Percentiles rank a stretch among this genome's conserved stretches.
Conservation (phyloP, 2,113 vertebrate genomes). For the Mobula birostris region DNA sequence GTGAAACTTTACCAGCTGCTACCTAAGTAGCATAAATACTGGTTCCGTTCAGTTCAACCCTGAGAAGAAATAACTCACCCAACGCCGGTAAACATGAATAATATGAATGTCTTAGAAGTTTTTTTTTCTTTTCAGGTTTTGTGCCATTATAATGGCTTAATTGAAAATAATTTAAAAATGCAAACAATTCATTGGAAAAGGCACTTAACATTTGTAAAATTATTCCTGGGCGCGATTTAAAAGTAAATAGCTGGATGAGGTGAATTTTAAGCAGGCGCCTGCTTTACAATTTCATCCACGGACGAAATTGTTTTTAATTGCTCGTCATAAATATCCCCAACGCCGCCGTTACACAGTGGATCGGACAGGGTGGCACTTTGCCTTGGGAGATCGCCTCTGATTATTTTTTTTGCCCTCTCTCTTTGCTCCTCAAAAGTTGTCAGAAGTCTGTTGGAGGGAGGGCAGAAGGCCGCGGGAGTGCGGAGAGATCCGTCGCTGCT, state of each 20-base stretch:
- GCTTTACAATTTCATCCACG: background rate
- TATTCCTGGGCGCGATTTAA: background rate
- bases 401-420: background rate
- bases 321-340: background rate
- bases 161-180: background rate
- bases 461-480: background rate
- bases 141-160: background rate
- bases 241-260: background rate
- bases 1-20: background rate
- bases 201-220: background rate
- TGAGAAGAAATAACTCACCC: background rate
- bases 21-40: background rate
- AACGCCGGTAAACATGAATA: background rate
- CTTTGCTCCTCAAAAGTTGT: background rate
- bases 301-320: background rate
- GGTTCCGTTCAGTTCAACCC: background rate
- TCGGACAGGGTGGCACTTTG: background rate
- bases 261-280: conserved; percentile 8
- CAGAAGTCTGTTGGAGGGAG: background rate
- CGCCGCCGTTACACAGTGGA: background rate
- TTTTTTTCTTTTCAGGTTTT: background rate
- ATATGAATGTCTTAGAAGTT: background rate
- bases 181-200: background rate
- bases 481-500: background rate
- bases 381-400: background rate